These are phyloP conservation scores for Drosophila barbarae DNA, from an alignment of 2,888 invertebrate species.

Conservation along the genomic window DNA sequence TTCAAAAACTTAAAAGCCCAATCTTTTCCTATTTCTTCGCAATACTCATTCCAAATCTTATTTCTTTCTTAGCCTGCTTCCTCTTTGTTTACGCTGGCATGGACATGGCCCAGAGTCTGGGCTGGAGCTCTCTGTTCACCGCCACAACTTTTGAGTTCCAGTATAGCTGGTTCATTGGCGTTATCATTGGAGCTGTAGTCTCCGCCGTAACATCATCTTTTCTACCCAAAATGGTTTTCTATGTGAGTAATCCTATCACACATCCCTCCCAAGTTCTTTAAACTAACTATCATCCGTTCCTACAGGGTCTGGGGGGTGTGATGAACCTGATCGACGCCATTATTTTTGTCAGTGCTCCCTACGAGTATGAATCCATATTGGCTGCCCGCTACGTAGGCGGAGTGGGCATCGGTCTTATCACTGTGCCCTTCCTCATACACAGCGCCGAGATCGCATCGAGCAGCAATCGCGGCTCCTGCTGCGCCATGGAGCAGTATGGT, in stretches of 20 bases:
- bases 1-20: not conserved
- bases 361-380: constrained; percentile 48
- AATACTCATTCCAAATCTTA: not conserved
- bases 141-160: constrained; percentile 49
- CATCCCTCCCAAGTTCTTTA: not conserved
- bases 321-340: constrained; percentile 66
- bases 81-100: constrained; percentile 66
- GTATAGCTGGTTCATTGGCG: constrained; percentile 73
- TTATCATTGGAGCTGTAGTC: constrained; percentile 66
- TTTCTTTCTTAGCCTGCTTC: constrained; percentile 44
- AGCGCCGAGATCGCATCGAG: constrained; percentile 62
- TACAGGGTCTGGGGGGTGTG: constrained; percentile 44
- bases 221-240: constrained; percentile 52
- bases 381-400: constrained; percentile 73
- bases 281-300: accelerated
- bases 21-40: not conserved
- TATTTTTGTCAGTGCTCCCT: constrained; percentile 63
- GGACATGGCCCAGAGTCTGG: constrained; percentile 69
- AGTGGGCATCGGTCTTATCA: constrained; percentile 66
- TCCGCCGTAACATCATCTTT: constrained; percentile 48
- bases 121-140: constrained; percentile 52
- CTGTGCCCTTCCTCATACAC: constrained; percentile 67
- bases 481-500: constrained; percentile 61
- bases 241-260: constrained; percentile 36
- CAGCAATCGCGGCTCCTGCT: constrained; percentile 54